Conservation (phyloP, 2,888 invertebrate species). For the Ptychoptera contaminata region DNA sequence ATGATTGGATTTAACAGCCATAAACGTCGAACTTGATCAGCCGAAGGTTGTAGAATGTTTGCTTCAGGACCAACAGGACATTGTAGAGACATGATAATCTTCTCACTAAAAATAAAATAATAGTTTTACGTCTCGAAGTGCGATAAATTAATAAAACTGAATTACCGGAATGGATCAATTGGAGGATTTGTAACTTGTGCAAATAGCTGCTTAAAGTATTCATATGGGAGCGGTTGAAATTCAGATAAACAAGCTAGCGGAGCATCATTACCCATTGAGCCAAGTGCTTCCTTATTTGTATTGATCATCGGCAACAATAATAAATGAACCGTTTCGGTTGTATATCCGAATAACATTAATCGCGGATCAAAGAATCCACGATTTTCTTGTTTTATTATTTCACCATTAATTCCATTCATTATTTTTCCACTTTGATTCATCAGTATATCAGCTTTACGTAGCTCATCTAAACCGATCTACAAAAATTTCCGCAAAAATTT, state of each 20-base stretch:
- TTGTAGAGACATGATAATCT: constrained; percentile 94
- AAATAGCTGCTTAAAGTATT: constrained; percentile 97
- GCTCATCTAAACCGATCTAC: constrained; percentile 69
- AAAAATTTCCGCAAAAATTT: too few species aligned
- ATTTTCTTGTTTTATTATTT: constrained; percentile 22
- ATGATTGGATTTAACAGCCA: constrained; percentile 90
- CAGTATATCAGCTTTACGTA: constrained; percentile 43
- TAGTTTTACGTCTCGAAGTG: neutral
- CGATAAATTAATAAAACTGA: neutral
- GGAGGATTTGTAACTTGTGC: constrained; percentile 99
- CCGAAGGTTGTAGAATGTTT: constrained; percentile 81
- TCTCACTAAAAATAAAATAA: constrained; percentile 48
- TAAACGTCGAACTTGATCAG: constrained; percentile 73
- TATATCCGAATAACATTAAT: constrained; percentile 82
- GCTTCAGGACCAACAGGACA: constrained; percentile 95
- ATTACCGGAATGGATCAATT: constrained; percentile 80
- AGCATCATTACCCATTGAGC: constrained; percentile 99
- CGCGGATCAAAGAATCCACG: constrained; percentile 61
- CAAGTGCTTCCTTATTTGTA: constrained; percentile 91
- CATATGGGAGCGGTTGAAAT: constrained; percentile 88
- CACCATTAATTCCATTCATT: constrained; percentile 23
- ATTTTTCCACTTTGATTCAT: constrained; percentile 22
- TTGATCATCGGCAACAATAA: constrained; percentile 91
- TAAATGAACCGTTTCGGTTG: constrained; percentile 88
- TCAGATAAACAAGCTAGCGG: constrained; percentile 92